Evolutionary conservation across 2,113 vertebrate genomes (phyloP), one percentile per base, ranked within the genome.

Genomic region (Gavia stellata): DNA sequence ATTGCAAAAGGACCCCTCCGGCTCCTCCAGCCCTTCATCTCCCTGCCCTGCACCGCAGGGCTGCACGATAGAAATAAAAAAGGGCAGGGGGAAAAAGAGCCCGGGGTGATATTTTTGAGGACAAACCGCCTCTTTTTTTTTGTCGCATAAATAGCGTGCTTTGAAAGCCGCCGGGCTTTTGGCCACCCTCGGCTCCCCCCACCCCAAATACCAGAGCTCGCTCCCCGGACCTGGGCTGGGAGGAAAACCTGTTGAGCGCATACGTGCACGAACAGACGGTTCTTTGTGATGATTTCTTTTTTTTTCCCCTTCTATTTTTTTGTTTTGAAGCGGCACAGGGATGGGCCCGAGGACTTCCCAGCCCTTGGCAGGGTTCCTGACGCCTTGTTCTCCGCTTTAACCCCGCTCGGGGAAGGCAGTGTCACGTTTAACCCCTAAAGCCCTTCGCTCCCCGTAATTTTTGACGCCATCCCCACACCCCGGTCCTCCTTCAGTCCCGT

Each of bases 161-260:
- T 55, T 61, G 66, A 70, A 36, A 84, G 73, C n/a, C 1, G 73
- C n/a, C 1, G 0, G 44, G 75, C n/a, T 82, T 38, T 38, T 23
- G 58, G 79, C 45, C 2, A 0, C n/a, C 14, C 55, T 58, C 1
- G 0, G 68, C 44, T 67, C 42, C 28, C 52, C 72, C 45, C 44
- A 59, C 34, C 79, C 95, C 34, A 40, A 82, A 79, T 8, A 6
- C 18, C 29, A 20, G 73, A 36, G 42, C 65, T 34, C 34, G 5
- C 12, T 36, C 6, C 47, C 36, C 62, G 40, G 47, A n/a, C 50
- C 33, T 33, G 3, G 1, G 52, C 68, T 2, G 1, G 78, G 53
- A 90, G 40, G 17, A 3, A n/a, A 90, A 88, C 94, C 89, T 88
- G 79, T 66, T 61, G 82, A 85, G 74, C 89, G 40, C 55, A 9